These are phyloP conservation scores for Acanthoscelides obtectus DNA, from an alignment of 2,888 invertebrate species.

Conservation along the genomic window DNA sequence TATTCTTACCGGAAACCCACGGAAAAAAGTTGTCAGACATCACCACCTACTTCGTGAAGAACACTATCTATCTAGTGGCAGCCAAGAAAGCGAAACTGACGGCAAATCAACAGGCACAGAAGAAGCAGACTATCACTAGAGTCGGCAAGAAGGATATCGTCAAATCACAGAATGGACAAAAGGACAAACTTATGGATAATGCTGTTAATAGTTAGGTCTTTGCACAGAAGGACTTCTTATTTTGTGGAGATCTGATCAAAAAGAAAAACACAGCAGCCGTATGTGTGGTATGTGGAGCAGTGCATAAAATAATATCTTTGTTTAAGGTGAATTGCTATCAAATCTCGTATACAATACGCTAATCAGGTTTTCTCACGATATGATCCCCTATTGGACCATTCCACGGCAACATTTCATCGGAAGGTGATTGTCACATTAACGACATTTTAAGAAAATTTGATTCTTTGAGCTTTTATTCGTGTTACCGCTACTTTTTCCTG, in stretches of 20 bases:
- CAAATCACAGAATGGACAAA: slow-evolving; percentile 21
- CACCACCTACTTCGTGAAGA: slow-evolving; percentile 48
- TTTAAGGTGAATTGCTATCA: too few relatives aligned
- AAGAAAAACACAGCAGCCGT: neutral
- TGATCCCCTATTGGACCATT: too few relatives aligned
- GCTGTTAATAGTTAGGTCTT: slow-evolving; percentile 1
- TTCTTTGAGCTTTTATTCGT: too few relatives aligned
- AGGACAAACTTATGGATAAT: slow-evolving; percentile 25
- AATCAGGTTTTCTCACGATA: too few relatives aligned
- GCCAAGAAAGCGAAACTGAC: slow-evolving; percentile 10
- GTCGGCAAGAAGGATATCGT: slow-evolving; percentile 28
- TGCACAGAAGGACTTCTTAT: neutral
- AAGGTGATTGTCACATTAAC: too few relatives aligned
- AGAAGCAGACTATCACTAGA: slow-evolving; percentile 12
- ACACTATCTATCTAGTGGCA: slow-evolving; percentile 34
- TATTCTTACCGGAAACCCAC: slow-evolving; percentile 52
- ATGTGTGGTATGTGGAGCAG: too few relatives aligned
- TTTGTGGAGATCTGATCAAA: neutral
- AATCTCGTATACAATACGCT: too few relatives aligned
- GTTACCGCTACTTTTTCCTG: too few relatives aligned
- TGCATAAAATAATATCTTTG: too few relatives aligned
- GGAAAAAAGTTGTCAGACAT: slow-evolving; percentile 50
- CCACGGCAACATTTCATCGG: too few relatives aligned
- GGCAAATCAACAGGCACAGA: slow-evolving; percentile 2
- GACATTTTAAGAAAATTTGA: too few relatives aligned